Base-by-base conservation (phyloP, 1,140 invertebrate genomes). In the Oreohelix idahoensis region DNA sequence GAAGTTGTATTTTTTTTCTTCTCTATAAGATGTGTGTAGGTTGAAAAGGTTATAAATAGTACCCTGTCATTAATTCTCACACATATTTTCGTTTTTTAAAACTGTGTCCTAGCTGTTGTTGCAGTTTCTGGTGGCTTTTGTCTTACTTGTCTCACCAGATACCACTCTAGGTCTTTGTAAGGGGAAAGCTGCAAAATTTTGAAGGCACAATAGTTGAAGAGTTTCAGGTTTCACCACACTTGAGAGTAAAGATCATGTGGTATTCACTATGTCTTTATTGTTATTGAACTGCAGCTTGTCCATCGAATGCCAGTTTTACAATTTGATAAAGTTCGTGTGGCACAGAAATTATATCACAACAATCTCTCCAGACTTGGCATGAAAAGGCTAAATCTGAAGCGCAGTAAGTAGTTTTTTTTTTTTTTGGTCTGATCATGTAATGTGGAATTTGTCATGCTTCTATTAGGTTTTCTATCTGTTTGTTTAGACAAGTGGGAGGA, bases 311-410 rank as follows among this genome's bases (percentile, higher is more conserved):
- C 74, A 45, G n/a, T 76, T 51, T 51, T 76, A 49, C 32, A 29
- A 5, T 76, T 45, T 39, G 74, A 76, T 51, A 76, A 76, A 76
- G 20, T 53, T 35, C 39, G n/a, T n/a, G 74, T 53, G 45, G 32
- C 74, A 35, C 74, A 76, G 42, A 76, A 76, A 76, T 76, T 76
- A 26, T 76, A 76, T 76, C 74, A 76, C 45, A 76, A 76, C 74
- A 76, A 76, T 35, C 13, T 76, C 2, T 76, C 74, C 17, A 39
- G 74, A 35, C 45, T 76, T 32, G 74, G 74, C 74, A 76, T 76
- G 74, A 76, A 45, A 49, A 45, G 74, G 13, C 26, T 76, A 49
- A 49, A 45, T 35, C 2, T 45, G 45, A 76, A 29, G 32, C 74
- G 45, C 74, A 76, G 74, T 76, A 49, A 76, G 74, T 76, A 71